A percentile compares a stretch with the other conserved stretches of the same genome.
Conservation (phyloP, 2,888 invertebrate genomes). For the Pristionchus mayeri region DNA sequence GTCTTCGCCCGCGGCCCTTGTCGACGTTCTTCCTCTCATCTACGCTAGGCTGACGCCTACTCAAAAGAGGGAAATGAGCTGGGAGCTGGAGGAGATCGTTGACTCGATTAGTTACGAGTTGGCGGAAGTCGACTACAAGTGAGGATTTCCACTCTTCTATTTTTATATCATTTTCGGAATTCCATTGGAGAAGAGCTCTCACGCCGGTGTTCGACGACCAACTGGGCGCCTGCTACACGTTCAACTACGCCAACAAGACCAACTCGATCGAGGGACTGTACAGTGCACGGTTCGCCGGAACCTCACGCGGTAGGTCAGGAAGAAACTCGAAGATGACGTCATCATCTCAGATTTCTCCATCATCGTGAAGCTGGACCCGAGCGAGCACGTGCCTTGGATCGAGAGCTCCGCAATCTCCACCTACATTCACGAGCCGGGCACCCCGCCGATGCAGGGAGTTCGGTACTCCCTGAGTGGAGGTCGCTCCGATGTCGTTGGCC, state of each 20-base stretch:
- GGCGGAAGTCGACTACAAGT: neutral
- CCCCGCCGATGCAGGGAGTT: neutral
- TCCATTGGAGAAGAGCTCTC: no score
- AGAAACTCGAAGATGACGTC: no score
- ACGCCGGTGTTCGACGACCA: neutral
- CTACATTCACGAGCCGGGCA: neutral
- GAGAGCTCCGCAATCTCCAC: neutral
- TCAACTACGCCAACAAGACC: neutral
- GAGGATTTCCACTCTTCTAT: neutral
- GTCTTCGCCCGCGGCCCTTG: neutral
- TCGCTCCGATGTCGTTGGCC: neutral
- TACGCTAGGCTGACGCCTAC: neutral
- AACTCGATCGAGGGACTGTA: neutral
- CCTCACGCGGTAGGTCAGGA: neutral
- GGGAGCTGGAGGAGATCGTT: no score
- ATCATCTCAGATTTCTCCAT: constrained; percentile 14
- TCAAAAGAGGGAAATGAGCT: neutral
- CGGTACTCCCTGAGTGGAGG: neutral
- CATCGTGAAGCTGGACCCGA: neutral
- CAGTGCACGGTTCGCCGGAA: neutral
- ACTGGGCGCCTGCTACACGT: constrained; percentile 9
- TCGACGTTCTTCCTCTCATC: neutral
- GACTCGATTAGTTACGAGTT: neutral
- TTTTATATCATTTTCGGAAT: neutral
- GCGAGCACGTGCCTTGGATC: neutral